Evolutionary conservation across 2,113 vertebrate species (phyloP).

Genomic region (Pseudopodoces humilis): DNA sequence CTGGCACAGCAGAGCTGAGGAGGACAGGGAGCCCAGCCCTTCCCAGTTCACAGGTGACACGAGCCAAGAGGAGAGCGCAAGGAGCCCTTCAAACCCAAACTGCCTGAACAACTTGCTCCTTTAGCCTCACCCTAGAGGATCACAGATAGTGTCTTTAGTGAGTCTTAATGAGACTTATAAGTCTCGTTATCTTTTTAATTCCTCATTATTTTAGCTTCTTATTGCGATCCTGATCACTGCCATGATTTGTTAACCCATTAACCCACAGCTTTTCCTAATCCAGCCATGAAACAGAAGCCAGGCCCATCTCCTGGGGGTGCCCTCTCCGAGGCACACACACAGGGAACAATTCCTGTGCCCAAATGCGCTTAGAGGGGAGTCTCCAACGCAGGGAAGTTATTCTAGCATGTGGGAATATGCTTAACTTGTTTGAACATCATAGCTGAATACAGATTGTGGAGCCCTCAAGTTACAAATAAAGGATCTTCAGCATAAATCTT

Average conservation of each 20-base stretch:
- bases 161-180: neutral
- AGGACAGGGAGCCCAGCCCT: neutral
- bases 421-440: neutral
- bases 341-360: neutral
- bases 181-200: neutral
- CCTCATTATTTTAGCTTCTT: neutral
- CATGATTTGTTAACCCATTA: neutral
- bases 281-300: neutral
- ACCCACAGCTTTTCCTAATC: neutral
- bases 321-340: fast-evolving
- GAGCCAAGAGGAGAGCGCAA: neutral
- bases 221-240: neutral
- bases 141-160: neutral
- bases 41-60: neutral
- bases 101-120: neutral
- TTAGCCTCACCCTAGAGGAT: neutral
- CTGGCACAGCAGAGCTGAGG: fast-evolving
- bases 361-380: neutral
- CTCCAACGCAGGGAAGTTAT: neutral
- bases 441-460: neutral
- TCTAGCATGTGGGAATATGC: neutral
- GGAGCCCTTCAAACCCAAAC: neutral
- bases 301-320: neutral
- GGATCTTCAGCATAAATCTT: neutral
- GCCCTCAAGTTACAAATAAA: neutral